Evolutionary conservation across 2,888 invertebrate genomes (phyloP).

Genomic region (Cenopis cana): DNA sequence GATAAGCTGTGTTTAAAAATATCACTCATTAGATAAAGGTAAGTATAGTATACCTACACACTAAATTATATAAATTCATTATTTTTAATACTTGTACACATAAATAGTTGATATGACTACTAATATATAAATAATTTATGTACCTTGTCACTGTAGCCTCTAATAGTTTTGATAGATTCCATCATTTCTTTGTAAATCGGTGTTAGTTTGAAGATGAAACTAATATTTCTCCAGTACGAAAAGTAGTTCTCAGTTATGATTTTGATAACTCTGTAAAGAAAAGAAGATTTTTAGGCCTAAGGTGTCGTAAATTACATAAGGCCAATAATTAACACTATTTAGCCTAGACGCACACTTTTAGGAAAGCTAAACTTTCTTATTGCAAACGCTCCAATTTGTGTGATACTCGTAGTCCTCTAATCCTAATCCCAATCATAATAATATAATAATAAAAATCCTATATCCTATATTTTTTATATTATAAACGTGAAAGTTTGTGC

Average conservation of each 20-base stretch:
- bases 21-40: background rate
- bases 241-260: constrained; percentile 55
- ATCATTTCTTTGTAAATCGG: constrained; percentile 54
- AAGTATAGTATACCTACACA: no score
- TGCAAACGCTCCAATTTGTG: no score
- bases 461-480: no score
- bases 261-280: constrained; percentile 51
- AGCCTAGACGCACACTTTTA: no score
- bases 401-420: no score
- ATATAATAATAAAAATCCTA: no score
- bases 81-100: no score
- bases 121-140: background rate
- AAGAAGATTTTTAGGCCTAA: background rate
- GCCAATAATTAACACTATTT: background rate
- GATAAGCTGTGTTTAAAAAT: constrained; percentile 50
- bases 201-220: constrained; percentile 51
- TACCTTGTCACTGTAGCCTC: constrained; percentile 51
- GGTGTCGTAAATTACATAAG: background rate
- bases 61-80: no score
- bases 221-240: constrained; percentile 58
- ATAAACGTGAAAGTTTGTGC: no score
- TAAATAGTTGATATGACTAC: no score
- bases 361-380: no score
- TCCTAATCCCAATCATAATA: no score
- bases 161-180: constrained; percentile 51